Evolutionary conservation across 2,797 vertebrate species (phyloP), one percentile per base, ranked within the genome.

Genomic region (Ctenochaetus hawaiiensis): DNA sequence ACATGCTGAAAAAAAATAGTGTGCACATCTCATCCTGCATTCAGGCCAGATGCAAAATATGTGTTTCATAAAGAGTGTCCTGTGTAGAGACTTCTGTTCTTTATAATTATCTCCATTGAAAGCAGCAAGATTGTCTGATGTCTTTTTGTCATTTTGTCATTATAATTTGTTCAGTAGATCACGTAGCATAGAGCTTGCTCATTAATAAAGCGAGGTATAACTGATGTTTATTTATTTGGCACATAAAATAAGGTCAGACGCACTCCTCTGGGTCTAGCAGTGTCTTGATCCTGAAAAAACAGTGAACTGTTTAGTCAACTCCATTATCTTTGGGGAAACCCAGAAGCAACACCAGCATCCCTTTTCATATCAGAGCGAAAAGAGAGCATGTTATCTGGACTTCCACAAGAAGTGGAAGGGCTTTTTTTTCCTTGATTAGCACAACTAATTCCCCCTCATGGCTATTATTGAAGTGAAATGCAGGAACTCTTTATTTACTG

Each of bases 401-500:
- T 82, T 77, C 56, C 77, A 64, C 77, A 65, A 79, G 80, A 87
- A 80, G 72, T 75, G 53, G 58, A 75, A 78, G 85, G 51, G 18
- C 60, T 45, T 58, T 47, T 34, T 81, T 78, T 62, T 68, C 52
- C 22, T 73, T 89, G 73, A 92, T 93, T 85, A 92, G 79, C 57
- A 22, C 45, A 82, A 73, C 82, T 80, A 89, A 89, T 90, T 83
- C 81, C 67, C 51, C 73, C 75, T 87, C 37, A 3, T 48, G 56
- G 85, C 72, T 80, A 43, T 89, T 86, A 86, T 71, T 81, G 67
- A 78, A 80, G 79, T 37, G 48, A 79, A 87, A 81, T 83, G 84
- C 84, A 87, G 89, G 85, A 89, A 89, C 82, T 90, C 91, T 75
- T 87, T 91, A 87, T 91, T 92, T 88, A 84, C 83, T 52, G 2